Percentiles rank a stretch among this genome's conserved stretches.
These are phyloP conservation scores for Tragelaphus buxtoni DNA, from an alignment of 2,113 vertebrate species.

Conservation along the genomic window DNA sequence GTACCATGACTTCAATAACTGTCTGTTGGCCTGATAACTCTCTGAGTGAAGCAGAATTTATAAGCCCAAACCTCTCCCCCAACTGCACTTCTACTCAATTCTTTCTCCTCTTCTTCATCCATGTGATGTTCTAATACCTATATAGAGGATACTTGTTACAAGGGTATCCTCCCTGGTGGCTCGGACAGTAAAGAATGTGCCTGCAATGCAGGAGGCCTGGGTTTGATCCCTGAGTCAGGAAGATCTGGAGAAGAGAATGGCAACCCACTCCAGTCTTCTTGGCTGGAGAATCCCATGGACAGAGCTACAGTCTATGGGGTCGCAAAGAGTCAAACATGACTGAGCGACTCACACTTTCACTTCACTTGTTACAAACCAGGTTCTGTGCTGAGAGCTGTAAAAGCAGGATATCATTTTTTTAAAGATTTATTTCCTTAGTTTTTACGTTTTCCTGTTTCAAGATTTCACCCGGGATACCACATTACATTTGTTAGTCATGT, in stretches of 20 bases:
- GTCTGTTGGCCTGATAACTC: neutral
- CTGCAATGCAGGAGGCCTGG: neutral
- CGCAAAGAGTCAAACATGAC: neutral
- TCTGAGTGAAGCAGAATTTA: neutral
- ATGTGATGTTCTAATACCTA: neutral
- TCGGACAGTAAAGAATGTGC: neutral
- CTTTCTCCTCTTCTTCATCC: neutral
- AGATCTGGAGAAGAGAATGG: neutral
- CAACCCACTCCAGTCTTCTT: neutral
- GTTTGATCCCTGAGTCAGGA: neutral
- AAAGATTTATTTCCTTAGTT: neutral
- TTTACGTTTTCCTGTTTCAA: neutral
- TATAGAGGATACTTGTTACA: neutral
- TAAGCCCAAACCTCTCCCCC: neutral
- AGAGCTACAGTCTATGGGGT: neutral
- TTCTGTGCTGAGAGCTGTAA: neutral
- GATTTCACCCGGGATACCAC: neutral
- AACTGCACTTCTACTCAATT: neutral
- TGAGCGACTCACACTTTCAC: neutral
- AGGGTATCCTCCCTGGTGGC: neutral
- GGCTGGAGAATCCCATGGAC: neutral
- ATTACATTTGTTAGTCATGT: neutral
- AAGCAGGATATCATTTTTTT: neutral
- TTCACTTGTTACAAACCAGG: neutral
- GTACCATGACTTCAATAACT: neutral